Base-by-base conservation (phyloP, 2,888 invertebrate genomes). In the Epinotia ramella region DNA sequence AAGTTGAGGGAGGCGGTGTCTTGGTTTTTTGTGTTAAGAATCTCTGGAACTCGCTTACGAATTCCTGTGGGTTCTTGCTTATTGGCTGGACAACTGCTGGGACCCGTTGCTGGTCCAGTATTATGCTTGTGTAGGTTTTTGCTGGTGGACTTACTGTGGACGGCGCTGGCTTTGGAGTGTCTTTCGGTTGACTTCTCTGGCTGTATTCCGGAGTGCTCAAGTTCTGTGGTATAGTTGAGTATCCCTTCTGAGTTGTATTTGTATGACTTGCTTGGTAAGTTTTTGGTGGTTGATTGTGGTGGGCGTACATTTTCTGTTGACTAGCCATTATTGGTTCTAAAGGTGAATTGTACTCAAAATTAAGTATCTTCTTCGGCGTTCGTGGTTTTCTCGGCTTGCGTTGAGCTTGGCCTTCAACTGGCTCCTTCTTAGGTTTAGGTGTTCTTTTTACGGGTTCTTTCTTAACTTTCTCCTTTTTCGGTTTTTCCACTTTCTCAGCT, bases 61-160 rank as follows among this genome's bases (percentile, higher is more conserved):
- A 94, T 0, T 93, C 93, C n/a, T 86, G 92, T 0, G 92, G 92
- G 56, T 91, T 90, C 77, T 92, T 93, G 73, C 93, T 91, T 0
- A 93, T 80, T 0, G 93, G 93, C 20, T 85, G 83, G 2, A 92
- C 67, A 0, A 84, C 78, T 56, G 87, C 85, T 0, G 92, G 89
- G 40, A 89, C 85, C 46, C 90, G 78, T 33, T 83, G 76, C 33
- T 84, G 66, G 18, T 90, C 88, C 2, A 82, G 73, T 16, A 81
- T 74, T 76, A 82, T 63, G 78, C 80, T 80, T 12, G 82, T 59
- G 65, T 86, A 85, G 6, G 77, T 40, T 73, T 83, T 83, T 1
- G 78, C 74, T 49, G 79, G 65, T 24, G 70, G 71, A 78, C 57
- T 46, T 78, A 73, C 4, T 78, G 78, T 60, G 69, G 75, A 9